Conservation (phyloP, 2,113 vertebrate species). For the Egretta garzetta region DNA sequence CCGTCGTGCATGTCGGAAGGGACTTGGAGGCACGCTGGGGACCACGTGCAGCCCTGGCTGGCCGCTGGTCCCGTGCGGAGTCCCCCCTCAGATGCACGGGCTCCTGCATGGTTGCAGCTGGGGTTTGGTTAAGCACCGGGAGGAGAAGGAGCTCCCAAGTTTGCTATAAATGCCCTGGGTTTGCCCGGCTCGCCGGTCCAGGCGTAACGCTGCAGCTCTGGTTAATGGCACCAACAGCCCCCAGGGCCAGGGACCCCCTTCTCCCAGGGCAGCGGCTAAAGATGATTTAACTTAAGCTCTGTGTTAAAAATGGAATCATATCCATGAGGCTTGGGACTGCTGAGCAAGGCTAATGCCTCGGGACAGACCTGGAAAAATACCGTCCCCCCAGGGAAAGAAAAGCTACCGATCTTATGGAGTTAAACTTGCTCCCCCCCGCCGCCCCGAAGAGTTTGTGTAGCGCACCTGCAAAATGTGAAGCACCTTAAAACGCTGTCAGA, state of each 20-base stretch:
- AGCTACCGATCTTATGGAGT: not conserved
- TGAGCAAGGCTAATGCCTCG: not conserved
- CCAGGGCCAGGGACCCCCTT: not conserved
- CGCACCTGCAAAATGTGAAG: not conserved
- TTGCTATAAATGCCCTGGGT: not conserved
- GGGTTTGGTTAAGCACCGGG: not conserved
- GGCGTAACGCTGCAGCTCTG: not conserved
- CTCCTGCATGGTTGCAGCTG: not conserved
- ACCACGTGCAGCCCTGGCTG: not conserved
- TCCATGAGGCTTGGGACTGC: not conserved
- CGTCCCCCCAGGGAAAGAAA: not conserved
- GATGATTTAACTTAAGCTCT: not conserved
- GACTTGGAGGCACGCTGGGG: not conserved
- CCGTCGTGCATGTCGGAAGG: fast-evolving
- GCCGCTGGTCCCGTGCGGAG: not conserved
- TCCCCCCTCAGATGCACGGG: fast-evolving
- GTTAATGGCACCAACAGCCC: not conserved
- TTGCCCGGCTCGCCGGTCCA: not conserved
- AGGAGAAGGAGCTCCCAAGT: not conserved
- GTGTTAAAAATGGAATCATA: not conserved
- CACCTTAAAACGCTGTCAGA: not conserved
- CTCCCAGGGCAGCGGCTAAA: not conserved
- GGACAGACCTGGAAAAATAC: not conserved
- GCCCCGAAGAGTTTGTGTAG: not conserved
- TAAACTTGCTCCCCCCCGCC: not conserved